phyloP scores from a whole-genome alignment of 2,797 vertebrate species.

The Gorsachius magnificus region DNA sequence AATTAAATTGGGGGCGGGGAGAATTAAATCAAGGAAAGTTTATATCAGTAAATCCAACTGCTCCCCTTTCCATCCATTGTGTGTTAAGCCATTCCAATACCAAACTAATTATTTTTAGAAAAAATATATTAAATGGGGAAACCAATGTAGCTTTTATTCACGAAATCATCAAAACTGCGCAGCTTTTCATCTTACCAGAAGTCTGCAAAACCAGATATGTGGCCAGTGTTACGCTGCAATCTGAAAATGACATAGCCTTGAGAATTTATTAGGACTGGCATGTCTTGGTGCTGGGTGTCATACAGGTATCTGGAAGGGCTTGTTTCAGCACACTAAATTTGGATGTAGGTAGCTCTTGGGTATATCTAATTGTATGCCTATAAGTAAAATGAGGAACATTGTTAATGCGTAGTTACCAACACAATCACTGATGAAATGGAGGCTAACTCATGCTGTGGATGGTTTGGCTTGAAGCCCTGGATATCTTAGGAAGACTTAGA shows the following conservation, averaged over 20 bases:
- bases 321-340: neutral
- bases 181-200: neutral
- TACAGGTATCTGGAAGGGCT: neutral
- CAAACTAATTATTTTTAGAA: neutral
- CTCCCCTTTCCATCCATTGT: neutral
- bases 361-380: neutral
- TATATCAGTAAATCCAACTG: neutral
- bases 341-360: neutral
- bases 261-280: neutral
- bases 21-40: neutral
- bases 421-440: neutral
- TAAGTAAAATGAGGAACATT: neutral
- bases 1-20: neutral
- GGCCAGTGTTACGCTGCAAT: neutral
- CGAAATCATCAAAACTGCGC: neutral
- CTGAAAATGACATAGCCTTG: neutral
- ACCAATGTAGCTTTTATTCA: neutral
- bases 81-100: neutral
- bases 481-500: neutral
- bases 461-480: conserved; percentile 10
- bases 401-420: neutral
- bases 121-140: neutral
- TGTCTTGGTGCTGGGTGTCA: neutral
- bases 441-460: neutral
- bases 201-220: neutral